These are phyloP conservation scores for Limnephilus rhombicus DNA, from an alignment of 2,888 invertebrate species.

Conservation along the genomic window DNA sequence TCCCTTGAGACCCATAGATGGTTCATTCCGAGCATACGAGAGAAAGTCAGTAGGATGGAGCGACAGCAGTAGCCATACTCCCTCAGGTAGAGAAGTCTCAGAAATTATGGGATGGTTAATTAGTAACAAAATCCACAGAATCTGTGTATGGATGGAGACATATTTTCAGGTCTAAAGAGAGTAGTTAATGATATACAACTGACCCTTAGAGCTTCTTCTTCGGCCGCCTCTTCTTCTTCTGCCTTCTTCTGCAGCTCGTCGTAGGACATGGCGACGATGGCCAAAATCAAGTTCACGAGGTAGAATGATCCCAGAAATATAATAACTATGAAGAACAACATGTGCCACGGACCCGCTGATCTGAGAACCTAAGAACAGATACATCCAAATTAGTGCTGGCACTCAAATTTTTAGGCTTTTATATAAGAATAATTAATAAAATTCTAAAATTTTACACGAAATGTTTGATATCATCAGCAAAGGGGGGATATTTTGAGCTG, in stretches of 20 bases:
- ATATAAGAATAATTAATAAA: no score
- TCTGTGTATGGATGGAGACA: no score
- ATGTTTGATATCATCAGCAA: no score
- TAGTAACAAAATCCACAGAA: no score
- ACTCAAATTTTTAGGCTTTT: background rate
- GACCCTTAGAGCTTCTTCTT: constrained; percentile 95
- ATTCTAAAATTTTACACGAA: no score
- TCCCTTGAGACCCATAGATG: no score
- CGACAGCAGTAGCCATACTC: no score
- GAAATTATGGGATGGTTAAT: no score
- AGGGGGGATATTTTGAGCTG: no score
- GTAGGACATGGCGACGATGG: constrained; percentile 99
- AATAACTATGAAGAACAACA: constrained; percentile 98
- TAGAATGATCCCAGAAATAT: constrained; percentile 99
- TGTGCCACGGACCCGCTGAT: constrained; percentile 98
- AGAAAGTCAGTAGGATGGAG: no score
- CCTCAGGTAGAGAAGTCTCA: no score
- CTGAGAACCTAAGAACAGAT: constrained; percentile 83
- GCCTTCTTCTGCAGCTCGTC: constrained; percentile 99
- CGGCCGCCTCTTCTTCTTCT: constrained; percentile 96
- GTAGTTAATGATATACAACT: constrained; percentile 67
- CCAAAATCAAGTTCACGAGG: constrained; percentile 98
- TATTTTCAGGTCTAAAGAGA: background rate
- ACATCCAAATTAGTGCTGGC: background rate
- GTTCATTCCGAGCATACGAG: no score